Evolutionary conservation across 2,113 vertebrate species (phyloP), one percentile per base, ranked within the genome.

Genomic region (Fulmarus glacialis): DNA sequence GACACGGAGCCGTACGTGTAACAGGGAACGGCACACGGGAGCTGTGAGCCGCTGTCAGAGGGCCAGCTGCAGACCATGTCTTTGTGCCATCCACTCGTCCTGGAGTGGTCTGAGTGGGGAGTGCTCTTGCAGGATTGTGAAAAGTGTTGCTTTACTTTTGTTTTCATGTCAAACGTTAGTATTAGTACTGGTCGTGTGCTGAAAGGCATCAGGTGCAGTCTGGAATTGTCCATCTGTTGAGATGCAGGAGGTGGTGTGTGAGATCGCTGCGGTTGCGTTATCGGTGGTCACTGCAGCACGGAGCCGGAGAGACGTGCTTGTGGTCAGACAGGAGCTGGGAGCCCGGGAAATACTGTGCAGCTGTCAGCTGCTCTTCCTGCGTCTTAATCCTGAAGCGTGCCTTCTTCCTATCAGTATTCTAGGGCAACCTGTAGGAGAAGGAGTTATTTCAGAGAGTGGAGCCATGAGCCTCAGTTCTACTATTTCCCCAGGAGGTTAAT

Each of bases 1-100:
- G 40, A 8, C 40, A 4, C 2, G 5, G 72, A n/a, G 47, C 43
- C 0, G 0, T 11, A 7, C 1, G 2, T 6, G 62, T 10, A 5
- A 3, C 26, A 9, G 43, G n/a, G 34, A 43, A 9, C 2, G 8
- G 23, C 47, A 34, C 20, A 0, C 24, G 4, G 18, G 36, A 29
- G 55, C 74, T 29, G 74, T 4, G 4, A 6, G 30, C n/a, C 24
- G 64, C 11, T 29, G 48, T 9, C 53, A 2, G 19, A 27, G 53
- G 23, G 11, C 29, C 40, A 16, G 45, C 45, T 34, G 8, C 4
- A 30, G 40, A 4, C 40, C 32, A 1, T 3, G 4, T 8, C 58
- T 24, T 22, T 23, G 48, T 24, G 3, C 64, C 73, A 9, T 19
- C 52, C 2, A 0, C 63, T 30, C 13, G 0, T 14, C 53, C 60